Conservation (phyloP, 1,140 invertebrate species). For the Bombus breviceps region DNA sequence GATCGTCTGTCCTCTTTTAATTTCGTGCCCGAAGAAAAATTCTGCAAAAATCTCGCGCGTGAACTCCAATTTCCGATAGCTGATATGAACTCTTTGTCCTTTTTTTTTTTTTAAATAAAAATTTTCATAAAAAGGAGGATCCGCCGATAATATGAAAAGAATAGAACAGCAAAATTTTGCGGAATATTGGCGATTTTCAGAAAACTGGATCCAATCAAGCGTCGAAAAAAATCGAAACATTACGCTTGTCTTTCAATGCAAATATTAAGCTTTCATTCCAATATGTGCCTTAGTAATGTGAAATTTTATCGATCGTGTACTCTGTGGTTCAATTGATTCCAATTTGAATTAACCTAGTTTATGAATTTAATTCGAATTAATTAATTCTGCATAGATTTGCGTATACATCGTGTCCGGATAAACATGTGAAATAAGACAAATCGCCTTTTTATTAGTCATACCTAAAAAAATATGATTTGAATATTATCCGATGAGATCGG, state of each 20-base stretch:
- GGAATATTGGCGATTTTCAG: background rate
- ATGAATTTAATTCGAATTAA: background rate
- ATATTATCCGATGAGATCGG: background rate
- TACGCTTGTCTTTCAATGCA: background rate
- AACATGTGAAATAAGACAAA: background rate
- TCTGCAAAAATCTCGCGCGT: background rate
- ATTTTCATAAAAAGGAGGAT: background rate
- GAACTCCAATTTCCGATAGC: background rate
- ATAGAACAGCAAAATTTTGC: background rate
- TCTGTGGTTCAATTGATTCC: background rate
- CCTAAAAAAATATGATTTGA: background rate
- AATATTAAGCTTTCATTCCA: background rate
- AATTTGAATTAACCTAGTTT: background rate
- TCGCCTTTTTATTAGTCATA: background rate
- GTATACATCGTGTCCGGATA: background rate
- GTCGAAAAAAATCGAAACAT: background rate
- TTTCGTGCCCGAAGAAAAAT: background rate
- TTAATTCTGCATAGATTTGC: background rate
- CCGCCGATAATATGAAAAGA: background rate
- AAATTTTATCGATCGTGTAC: background rate
- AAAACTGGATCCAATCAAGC: background rate
- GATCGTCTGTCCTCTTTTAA: background rate
- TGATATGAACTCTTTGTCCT: background rate
- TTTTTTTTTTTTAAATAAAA: background rate
- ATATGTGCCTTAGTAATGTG: background rate